These are phyloP conservation scores for Hypsibius dujardini DNA, from an alignment of 1,140 invertebrate species.

Conservation along the genomic window DNA sequence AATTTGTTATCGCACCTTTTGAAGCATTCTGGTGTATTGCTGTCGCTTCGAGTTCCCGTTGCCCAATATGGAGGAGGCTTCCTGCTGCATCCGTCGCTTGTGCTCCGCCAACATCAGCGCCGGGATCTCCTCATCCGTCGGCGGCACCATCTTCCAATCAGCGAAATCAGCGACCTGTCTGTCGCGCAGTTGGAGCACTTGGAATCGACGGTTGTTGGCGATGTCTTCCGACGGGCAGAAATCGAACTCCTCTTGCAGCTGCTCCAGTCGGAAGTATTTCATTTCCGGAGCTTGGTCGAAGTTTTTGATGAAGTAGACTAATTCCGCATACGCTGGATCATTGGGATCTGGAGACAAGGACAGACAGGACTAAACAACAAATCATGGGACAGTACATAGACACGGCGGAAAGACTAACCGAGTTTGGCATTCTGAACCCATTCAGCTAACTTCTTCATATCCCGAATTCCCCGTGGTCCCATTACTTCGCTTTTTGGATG, in stretches of 20 bases:
- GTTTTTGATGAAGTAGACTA: conserved; percentile 36
- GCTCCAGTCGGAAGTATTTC: conserved; percentile 34
- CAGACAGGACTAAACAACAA: neutral
- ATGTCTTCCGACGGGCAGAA: conserved; percentile 42
- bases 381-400: no score
- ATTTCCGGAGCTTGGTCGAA: conserved; percentile 17
- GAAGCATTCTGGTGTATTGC: neutral
- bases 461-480: conserved; percentile 29
- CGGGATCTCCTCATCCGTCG: conserved; percentile 34
- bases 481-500: conserved; percentile 22
- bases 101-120: conserved; percentile 30
- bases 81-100: neutral
- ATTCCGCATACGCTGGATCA: conserved; percentile 42
- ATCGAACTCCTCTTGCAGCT: conserved; percentile 37
- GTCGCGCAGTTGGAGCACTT: conserved; percentile 45
- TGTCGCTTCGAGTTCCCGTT: neutral
- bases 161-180: conserved; percentile 37
- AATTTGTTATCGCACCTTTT: no score
- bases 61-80: neutral
- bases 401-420: neutral
- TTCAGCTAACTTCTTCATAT: conserved; percentile 36
- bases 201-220: conserved; percentile 42
- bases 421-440: conserved; percentile 38
- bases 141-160: conserved; percentile 34
- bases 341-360: conserved; percentile 41